Evolutionary conservation across 1,140 invertebrate species (phyloP).

Genomic region (Rhopalosiphum padi): DNA sequence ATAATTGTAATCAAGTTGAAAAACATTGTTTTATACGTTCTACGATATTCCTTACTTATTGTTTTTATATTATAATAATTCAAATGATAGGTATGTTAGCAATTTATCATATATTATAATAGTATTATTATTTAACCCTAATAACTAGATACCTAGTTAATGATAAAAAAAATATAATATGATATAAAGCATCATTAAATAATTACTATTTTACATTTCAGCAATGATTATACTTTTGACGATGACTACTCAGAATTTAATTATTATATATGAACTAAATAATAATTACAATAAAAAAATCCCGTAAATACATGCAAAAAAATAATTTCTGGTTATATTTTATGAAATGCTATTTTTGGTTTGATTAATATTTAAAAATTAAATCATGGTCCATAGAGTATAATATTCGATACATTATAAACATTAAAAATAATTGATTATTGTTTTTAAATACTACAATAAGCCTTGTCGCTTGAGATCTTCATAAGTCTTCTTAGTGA

Average conservation of each 20-base stretch:
- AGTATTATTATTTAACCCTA: neutral
- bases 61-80: neutral
- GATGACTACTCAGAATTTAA: neutral
- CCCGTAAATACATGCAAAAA: neutral
- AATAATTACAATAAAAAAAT: neutral
- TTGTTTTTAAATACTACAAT: conserved; percentile 69
- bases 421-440: neutral
- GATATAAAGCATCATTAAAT: neutral
- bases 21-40: neutral
- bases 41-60: neutral
- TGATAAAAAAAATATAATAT: neutral
- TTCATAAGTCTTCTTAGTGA: conserved; percentile 97
- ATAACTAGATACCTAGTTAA: neutral
- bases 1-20: neutral
- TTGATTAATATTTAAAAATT: neutral
- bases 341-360: neutral
- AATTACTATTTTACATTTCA: neutral
- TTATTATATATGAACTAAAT: neutral
- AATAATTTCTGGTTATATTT: neutral
- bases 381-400: too few species aligned
- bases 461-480: conserved; percentile 98
- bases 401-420: neutral
- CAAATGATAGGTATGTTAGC: neutral
- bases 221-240: neutral
- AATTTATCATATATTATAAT: too few species aligned